phyloP scores from a whole-genome alignment of 2,888 invertebrate genomes.

The Caenorhabditis parvicauda region DNA sequence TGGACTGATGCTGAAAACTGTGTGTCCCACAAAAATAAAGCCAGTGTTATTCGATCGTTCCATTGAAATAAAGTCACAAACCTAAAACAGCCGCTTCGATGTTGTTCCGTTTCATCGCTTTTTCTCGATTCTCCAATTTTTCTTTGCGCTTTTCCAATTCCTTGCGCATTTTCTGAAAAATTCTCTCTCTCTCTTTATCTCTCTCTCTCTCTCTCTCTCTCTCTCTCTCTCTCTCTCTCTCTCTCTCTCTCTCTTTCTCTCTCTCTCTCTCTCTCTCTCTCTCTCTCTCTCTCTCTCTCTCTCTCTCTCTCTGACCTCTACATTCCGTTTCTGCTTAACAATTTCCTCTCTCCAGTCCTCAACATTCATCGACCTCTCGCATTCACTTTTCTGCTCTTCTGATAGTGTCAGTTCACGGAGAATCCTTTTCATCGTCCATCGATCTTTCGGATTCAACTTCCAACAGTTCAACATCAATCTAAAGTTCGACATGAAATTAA shows the following conservation, averaged over 20 bases:
- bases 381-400: slow-evolving; percentile 26
- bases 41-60: neutral
- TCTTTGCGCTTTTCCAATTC: slow-evolving; percentile 44
- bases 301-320: slow-evolving; percentile 26
- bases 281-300: neutral
- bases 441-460: slow-evolving; percentile 45
- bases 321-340: slow-evolving; percentile 34
- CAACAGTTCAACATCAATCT: slow-evolving; percentile 50
- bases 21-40: no score
- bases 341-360: slow-evolving; percentile 52
- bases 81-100: slow-evolving; percentile 12
- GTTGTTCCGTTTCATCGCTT: slow-evolving; percentile 35
- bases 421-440: slow-evolving; percentile 38
- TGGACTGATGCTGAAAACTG: slow-evolving; percentile 12
- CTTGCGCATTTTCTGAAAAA: slow-evolving; percentile 34
- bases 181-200: neutral
- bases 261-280: neutral
- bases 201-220: neutral
- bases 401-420: slow-evolving; percentile 19
- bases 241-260: neutral
- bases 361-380: slow-evolving; percentile 39
- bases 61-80: neutral
- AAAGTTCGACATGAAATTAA: slow-evolving; percentile 1
- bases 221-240: neutral
- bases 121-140: slow-evolving; percentile 42